These are phyloP conservation scores for Apantesis nais DNA, from an alignment of 2,888 invertebrate genomes.

Conservation along the genomic window DNA sequence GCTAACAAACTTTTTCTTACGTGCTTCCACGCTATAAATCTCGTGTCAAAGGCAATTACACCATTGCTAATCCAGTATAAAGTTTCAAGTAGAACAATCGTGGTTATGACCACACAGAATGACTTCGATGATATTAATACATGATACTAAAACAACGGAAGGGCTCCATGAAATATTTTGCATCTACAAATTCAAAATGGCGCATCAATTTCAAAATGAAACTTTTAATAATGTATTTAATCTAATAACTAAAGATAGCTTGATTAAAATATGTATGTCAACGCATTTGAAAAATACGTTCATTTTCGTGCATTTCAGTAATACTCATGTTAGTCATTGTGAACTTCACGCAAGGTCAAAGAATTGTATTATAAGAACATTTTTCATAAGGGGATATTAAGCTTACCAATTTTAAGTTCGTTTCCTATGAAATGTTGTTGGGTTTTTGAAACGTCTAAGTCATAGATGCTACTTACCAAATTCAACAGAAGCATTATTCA, in stretches of 20 bases:
- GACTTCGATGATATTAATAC: slow-evolving; percentile 7
- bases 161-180: background rate
- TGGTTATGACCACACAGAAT: slow-evolving; percentile 7
- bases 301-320: background rate
- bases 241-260: background rate
- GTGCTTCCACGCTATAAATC: slow-evolving; percentile 13
- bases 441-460: background rate
- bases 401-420: background rate
- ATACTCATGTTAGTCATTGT: background rate
- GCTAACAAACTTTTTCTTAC: slow-evolving; percentile 8
- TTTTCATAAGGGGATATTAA: background rate
- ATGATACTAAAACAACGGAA: background rate
- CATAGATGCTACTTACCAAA: background rate
- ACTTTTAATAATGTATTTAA: background rate
- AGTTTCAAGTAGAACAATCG: slow-evolving; percentile 1
- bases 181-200: background rate
- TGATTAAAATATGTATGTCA: background rate
- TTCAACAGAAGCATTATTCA: background rate
- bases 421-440: background rate
- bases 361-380: background rate
- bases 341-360: background rate
- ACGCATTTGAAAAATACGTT: background rate
- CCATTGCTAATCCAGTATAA: slow-evolving; percentile 15
- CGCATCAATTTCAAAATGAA: background rate
- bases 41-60: slow-evolving; percentile 9